A percentile compares a stretch with the other conserved stretches of the same genome.
phyloP scores from a whole-genome alignment of 2,113 vertebrate species.

The Gallinago jamesoni region DNA sequence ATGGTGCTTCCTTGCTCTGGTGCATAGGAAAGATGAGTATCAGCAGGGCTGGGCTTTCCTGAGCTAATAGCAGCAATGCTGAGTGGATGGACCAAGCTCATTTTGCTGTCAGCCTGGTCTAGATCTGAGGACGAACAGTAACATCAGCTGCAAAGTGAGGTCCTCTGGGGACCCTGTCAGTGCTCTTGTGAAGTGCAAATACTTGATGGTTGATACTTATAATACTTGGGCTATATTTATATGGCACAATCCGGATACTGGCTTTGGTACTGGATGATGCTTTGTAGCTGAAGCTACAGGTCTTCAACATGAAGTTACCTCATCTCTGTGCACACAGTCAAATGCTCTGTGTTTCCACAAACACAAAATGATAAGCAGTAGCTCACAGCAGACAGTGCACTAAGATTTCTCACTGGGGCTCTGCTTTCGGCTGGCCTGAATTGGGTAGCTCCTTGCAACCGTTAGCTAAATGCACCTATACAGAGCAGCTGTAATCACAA shows the following conservation, averaged over 20 bases:
- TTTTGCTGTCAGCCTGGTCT: not conserved
- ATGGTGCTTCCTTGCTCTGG: not conserved
- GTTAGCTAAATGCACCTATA: not conserved
- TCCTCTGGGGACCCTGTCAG: too few species aligned
- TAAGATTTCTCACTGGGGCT: not conserved
- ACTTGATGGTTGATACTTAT: rapidly evolving
- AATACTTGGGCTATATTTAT: not conserved
- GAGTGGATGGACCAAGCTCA: not conserved
- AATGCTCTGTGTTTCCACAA: not conserved
- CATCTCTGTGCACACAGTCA: rapidly evolving
- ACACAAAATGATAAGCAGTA: not conserved
- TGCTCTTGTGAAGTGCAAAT: not conserved
- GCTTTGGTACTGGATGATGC: not conserved
- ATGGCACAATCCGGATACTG: not conserved
- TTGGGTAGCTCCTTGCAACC: rapidly evolving
- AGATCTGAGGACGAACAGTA: not conserved
- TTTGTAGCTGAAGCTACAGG: not conserved
- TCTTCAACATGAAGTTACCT: not conserved
- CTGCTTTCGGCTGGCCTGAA: not conserved
- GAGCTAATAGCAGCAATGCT: too few species aligned
- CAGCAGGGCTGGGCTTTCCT: not conserved
- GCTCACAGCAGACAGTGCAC: not conserved
- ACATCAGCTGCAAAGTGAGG: not conserved
- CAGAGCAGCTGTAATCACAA: conserved; percentile 4
- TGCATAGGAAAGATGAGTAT: not conserved